Conservation (phyloP, 1,140 invertebrate genomes). For the Trypoxylus dichotomus region DNA sequence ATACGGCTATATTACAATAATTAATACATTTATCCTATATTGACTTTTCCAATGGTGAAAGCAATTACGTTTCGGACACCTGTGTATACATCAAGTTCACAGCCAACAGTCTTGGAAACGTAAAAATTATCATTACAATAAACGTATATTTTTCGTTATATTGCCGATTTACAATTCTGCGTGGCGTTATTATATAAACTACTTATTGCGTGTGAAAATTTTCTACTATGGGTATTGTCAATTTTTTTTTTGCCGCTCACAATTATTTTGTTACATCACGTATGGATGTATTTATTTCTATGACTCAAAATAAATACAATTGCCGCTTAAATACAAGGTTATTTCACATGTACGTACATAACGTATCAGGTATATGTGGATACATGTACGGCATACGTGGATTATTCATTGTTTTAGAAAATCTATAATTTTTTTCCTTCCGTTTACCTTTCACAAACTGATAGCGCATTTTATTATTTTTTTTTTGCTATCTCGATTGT, state of each 20-base stretch:
- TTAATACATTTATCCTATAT: background rate
- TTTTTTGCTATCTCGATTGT: too few relatives aligned
- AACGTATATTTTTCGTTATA: background rate
- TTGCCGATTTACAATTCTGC: constrained; percentile 5
- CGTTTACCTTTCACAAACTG: too few relatives aligned
- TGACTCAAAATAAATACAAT: constrained; percentile 23
- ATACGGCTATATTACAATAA: background rate
- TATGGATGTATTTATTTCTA: constrained; percentile 21
- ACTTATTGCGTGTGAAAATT: background rate
- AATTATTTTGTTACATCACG: constrained; percentile 23
- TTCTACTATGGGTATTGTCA: background rate
- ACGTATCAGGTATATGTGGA: background rate
- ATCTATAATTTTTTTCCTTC: background rate
- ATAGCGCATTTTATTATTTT: too few relatives aligned
- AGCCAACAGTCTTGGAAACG: background rate
- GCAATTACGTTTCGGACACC: background rate
- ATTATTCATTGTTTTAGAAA: background rate
- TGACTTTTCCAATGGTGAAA: background rate
- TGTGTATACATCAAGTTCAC: background rate
- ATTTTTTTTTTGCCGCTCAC: constrained; percentile 8
- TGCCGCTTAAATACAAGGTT: constrained; percentile 17
- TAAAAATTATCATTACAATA: constrained; percentile 18
- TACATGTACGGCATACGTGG: background rate
- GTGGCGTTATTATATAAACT: background rate
- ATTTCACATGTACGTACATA: background rate